These are phyloP conservation scores for Scleropages formosus DNA, from an alignment of 2,797 vertebrate species.

Conservation along the genomic window DNA sequence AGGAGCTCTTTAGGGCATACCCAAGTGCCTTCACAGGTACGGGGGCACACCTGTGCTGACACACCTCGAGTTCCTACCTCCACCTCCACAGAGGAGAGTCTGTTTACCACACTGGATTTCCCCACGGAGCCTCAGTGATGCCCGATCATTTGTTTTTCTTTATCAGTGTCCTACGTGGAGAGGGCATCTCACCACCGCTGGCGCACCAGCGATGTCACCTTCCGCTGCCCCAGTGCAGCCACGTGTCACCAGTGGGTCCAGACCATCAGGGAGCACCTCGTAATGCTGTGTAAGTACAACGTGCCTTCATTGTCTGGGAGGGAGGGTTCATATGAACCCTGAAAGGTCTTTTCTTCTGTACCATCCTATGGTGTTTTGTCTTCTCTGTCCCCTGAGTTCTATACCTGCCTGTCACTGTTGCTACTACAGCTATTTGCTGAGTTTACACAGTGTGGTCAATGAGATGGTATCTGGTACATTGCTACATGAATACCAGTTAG, in stretches of 20 bases:
- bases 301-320: no score
- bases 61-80: not conserved
- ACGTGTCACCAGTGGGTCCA: constrained; percentile 81
- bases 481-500: not conserved
- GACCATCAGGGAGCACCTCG: constrained; percentile 74
- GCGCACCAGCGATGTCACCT: constrained; percentile 76
- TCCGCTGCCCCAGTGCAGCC: constrained; percentile 69
- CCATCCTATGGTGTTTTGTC: no score
- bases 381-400: not conserved
- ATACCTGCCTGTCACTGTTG: not conserved
- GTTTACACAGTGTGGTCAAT: not conserved
- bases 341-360: no score
- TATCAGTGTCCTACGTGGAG: constrained; percentile 77
- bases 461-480: no score
- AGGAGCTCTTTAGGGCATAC: constrained; percentile 46
- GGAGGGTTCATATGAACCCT: no score
- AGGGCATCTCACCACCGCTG: constrained; percentile 76
- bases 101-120: not conserved
- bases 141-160: not conserved
- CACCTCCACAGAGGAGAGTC: no score
- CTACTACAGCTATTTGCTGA: not conserved
- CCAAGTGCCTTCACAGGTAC: constrained; percentile 43
- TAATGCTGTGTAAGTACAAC: constrained; percentile 73
- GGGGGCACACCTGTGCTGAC: not conserved
- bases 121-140: not conserved